Conservation (phyloP, 2,113 vertebrate genomes). For the Ranitomeya imitator region DNA sequence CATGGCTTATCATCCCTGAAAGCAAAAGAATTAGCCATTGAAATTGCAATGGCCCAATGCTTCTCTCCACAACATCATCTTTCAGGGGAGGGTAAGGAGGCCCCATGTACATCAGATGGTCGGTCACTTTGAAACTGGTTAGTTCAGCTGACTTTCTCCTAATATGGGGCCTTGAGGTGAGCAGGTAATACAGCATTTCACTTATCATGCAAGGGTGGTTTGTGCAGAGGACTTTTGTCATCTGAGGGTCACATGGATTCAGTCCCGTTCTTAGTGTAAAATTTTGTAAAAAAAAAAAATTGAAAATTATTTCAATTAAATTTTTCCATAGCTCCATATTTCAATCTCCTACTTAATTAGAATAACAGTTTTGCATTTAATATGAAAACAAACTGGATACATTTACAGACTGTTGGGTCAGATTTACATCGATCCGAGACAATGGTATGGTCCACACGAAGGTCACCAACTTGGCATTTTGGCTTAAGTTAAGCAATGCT, state of each 20-base stretch:
- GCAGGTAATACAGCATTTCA: background rate
- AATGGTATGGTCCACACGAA: slow-evolving; percentile 2
- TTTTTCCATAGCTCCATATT: too few species aligned
- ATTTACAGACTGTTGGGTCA: background rate
- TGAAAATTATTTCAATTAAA: too few species aligned
- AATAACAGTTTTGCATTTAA: background rate
- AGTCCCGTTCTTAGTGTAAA: background rate
- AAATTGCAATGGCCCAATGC: too few species aligned
- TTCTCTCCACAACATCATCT: too few species aligned
- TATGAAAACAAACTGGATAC: background rate
- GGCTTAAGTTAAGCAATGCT: background rate
- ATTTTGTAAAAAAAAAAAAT: background rate
- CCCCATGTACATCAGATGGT: too few species aligned
- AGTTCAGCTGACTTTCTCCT: too few species aligned
- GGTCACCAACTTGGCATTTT: background rate
- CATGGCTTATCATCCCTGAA: too few species aligned
- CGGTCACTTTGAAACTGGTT: too few species aligned
- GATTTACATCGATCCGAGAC: background rate
- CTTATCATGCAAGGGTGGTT: background rate
- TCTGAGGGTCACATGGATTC: background rate
- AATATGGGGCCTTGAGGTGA: background rate
- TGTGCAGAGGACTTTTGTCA: background rate
- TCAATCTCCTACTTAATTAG: background rate
- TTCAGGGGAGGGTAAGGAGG: too few species aligned
- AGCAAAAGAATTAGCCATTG: too few species aligned